Base-by-base conservation (phyloP, 30 jellyfish, hydroid and myxozoan species). In the Nemopilema nomurai region DNA sequence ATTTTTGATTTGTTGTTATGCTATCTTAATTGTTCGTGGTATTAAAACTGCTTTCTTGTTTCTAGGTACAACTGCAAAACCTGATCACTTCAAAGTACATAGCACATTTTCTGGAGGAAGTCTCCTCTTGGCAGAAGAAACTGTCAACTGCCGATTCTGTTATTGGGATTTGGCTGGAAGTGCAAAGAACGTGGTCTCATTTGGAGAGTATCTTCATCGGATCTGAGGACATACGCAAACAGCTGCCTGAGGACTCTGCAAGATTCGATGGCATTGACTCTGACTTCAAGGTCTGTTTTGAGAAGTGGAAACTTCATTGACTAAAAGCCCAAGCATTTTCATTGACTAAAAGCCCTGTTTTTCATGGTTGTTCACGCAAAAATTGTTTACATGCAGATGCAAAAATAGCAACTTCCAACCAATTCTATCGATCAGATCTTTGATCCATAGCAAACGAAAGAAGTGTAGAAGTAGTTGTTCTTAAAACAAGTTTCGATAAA, bases 121-220 rank as follows among this genome's bases (percentile, higher is more conserved):
- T 93, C 0, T 93, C 99, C 0, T 73, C 97, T 6, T 93, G 99
- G 99, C 99, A 93, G 69, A 93, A 89, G 84, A 87, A 93, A 76
- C 73, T 93, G 49, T 93, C 99, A 0, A 93, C 99, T 18, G 97
- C 92, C 16, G 99, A 93, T 76, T 85, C 97, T 21, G 99, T 93
- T 51, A 85, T 93, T 84, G 85, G 96, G 16, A 93, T 93, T 33
- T 93, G 99, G 99, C 79, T 93, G 78, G 99, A 93, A 71, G 99
- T 93, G 75, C 99, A 93, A 70, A 82, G 99, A 32, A 88, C 99
- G 0, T 93, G 99, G 99, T 89, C 99, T 1, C 99, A 93, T 89
- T 84, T 93, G 65, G 99, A 93, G 57, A 93, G 99, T 83, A 93
- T 93, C 62, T 93, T 93, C 68, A 88, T 93, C 74, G 99, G 99